A percentile compares a stretch with the other conserved stretches of the same genome.
phyloP scores from a whole-genome alignment of 2,888 invertebrate genomes.

The Drosophila seclusa region DNA sequence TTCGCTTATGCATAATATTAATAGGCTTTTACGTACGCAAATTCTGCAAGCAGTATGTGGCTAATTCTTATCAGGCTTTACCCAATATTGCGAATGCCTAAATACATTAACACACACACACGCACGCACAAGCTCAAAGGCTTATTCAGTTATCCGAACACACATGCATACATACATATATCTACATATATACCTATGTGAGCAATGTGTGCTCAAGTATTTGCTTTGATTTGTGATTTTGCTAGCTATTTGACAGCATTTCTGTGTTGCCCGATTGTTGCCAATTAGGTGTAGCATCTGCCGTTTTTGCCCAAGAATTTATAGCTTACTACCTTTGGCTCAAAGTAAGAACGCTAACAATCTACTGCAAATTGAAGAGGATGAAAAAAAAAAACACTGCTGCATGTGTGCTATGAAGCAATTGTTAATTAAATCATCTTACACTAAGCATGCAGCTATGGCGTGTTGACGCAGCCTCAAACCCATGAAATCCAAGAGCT shows the following conservation, averaged over 20 bases:
- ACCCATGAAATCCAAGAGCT: slow-evolving; percentile 38
- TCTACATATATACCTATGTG: too few species aligned
- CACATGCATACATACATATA: not conserved
- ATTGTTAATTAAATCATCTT: slow-evolving; percentile 46
- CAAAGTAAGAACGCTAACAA: slow-evolving; percentile 3
- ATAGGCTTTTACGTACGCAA: slow-evolving; percentile 58
- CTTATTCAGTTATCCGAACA: slow-evolving; percentile 9
- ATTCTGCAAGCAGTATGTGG: slow-evolving; percentile 27
- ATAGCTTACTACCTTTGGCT: not conserved
- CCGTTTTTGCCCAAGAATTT: slow-evolving; percentile 2
- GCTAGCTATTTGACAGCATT: slow-evolving; percentile 2
- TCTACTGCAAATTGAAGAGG: slow-evolving; percentile 9
- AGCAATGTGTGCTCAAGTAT: not conserved
- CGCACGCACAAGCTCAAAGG: slow-evolving; percentile 10
- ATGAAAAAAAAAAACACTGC: slow-evolving; percentile 1
- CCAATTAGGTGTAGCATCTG: slow-evolving; percentile 11
- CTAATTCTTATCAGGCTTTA: slow-evolving; percentile 31
- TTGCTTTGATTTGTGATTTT: slow-evolving; percentile 15
- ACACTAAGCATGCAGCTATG: slow-evolving; percentile 27
- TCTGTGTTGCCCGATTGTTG: slow-evolving; percentile 2
- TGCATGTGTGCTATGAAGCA: slow-evolving; percentile 38
- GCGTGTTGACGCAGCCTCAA: slow-evolving; percentile 49
- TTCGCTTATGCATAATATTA: slow-evolving; percentile 71
- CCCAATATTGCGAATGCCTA: slow-evolving; percentile 63
- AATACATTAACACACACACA: slow-evolving; percentile 21